A percentile compares a stretch with the other conserved stretches of the same genome.
These are phyloP conservation scores for Camptogramma bilineatum DNA, from an alignment of 2,888 invertebrate genomes.

Conservation along the genomic window DNA sequence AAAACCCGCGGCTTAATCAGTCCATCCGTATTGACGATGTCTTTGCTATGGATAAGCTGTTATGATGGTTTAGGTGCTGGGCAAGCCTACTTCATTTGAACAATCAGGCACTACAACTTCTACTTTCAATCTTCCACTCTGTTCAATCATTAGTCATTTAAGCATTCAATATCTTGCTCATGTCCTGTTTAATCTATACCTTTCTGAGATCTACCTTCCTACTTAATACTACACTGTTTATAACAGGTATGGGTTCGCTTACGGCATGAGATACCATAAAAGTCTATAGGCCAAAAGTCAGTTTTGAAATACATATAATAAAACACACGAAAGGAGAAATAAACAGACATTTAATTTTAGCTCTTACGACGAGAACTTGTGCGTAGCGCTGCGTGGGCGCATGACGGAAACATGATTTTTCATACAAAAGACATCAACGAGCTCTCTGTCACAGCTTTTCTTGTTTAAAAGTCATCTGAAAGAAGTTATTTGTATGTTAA, in stretches of 20 bases:
- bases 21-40: too few species aligned
- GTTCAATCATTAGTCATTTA: too few species aligned
- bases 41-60: too few species aligned
- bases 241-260: background rate
- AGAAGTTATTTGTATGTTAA: too few species aligned
- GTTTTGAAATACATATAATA: background rate
- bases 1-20: too few species aligned
- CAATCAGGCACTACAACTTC: too few species aligned
- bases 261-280: background rate
- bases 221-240: background rate
- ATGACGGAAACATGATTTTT: conserved; percentile 17
- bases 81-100: too few species aligned
- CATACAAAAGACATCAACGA: conserved; percentile 59
- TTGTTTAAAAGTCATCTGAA: background rate
- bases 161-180: too few species aligned
- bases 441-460: conserved; percentile 12
- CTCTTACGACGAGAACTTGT: background rate
- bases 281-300: background rate
- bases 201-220: background rate
- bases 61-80: too few species aligned
- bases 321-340: background rate
- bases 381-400: conserved; percentile 12
- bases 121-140: too few species aligned
- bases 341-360: background rate
- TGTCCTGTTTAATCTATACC: too few species aligned